Conservation (phyloP, 2,797 vertebrate species). For the Rhynchotus rufescens region DNA sequence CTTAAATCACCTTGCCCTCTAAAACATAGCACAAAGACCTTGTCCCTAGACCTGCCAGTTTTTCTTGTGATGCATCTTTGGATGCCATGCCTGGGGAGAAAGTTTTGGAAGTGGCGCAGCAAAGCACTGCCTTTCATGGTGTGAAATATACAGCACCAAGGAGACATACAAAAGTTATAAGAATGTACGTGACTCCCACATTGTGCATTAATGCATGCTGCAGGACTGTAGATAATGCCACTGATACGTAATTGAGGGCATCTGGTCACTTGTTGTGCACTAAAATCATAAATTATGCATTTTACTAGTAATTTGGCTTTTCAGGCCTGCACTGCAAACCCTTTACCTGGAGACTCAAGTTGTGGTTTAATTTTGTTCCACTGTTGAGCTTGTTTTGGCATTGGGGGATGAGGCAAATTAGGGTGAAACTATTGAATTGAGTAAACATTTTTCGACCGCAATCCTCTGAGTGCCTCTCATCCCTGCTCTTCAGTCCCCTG, state of each 20-base stretch:
- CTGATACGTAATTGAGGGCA: neutral
- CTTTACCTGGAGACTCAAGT: neutral
- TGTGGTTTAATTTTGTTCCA: conserved; percentile 14
- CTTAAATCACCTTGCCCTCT: neutral
- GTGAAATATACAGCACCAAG: fast-evolving
- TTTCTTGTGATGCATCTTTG: neutral
- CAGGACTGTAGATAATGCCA: neutral
- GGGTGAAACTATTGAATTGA: conserved; percentile 60
- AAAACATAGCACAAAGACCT: neutral
- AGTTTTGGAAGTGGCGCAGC: neutral
- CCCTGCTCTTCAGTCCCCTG: neutral
- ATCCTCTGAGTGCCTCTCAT: neutral
- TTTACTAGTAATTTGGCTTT: conserved; percentile 38
- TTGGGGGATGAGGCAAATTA: conserved; percentile 46
- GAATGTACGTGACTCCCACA: neutral
- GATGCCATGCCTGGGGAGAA: neutral
- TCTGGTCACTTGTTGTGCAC: neutral
- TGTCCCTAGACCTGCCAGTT: neutral
- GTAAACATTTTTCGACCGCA: neutral
- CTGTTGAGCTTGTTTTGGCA: conserved; percentile 35
- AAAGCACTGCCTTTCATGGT: neutral
- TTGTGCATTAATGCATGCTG: neutral
- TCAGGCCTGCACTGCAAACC: conserved; percentile 49
- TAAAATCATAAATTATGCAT: fast-evolving
- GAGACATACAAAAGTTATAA: neutral